phyloP scores from a whole-genome alignment of 2,888 invertebrate species.

The Nemurella pictetii region DNA sequence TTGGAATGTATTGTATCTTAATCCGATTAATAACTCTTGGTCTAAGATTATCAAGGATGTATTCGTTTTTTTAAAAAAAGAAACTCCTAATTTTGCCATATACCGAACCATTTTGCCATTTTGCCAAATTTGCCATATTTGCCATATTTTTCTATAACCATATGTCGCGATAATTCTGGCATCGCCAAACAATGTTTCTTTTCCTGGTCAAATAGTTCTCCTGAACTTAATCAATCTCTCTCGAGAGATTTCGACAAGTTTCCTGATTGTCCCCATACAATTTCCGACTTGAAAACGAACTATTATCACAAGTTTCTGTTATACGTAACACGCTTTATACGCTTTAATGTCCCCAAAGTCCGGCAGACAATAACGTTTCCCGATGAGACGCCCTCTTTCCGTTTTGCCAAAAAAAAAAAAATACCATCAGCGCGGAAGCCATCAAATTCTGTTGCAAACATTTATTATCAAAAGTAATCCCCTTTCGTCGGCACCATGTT shows the following conservation, averaged over 20 bases:
- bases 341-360: neutral
- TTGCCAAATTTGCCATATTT: too few relatives aligned
- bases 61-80: too few relatives aligned
- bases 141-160: too few relatives aligned
- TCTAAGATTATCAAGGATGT: too few relatives aligned
- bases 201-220: neutral
- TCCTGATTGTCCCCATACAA: neutral
- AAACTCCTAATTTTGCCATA: too few relatives aligned
- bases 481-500: constrained; percentile 7
- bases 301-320: neutral
- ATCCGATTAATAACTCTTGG: too few relatives aligned
- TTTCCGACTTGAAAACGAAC: neutral
- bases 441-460: constrained; percentile 25
- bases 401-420: neutral
- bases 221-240: neutral
- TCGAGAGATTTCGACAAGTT: neutral
- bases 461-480: constrained; percentile 24
- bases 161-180: too few relatives aligned
- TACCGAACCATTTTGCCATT: too few relatives aligned
- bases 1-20: too few relatives aligned
- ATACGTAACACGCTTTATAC: too few relatives aligned
- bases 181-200: neutral
- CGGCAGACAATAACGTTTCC: neutral
- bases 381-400: neutral
- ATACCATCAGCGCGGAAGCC: neutral